Evolutionary conservation across 2,888 invertebrate species (phyloP), one percentile per base, ranked within the genome.

Genomic region (Tachina grossa): DNA sequence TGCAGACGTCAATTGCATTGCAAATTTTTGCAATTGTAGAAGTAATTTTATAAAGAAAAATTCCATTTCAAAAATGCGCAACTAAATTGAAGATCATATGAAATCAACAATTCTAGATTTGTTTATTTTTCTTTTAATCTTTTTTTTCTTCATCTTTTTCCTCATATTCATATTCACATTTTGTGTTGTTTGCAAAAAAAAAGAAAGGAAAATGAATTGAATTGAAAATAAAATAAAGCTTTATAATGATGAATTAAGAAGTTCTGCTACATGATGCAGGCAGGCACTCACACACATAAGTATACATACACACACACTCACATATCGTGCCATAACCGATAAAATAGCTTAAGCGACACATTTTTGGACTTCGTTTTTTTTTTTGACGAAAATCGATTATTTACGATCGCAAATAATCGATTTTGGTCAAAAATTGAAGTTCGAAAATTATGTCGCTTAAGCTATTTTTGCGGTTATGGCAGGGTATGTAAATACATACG

Each of bases 91-190:
- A 82, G 82, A 82, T 76, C 75, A 76, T 63, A 75, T 75, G 55
- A 82, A 61, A 75, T 72, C 65, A 69, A 68, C 31, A 53, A 75
- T 75, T 72, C 61, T 63, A 75, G 47, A 82, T 69, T 76, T 76
- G 55, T 82, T 76, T 76, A 55, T 68, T 65, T 66, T 47, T 41
- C 43, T 51, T 47, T 45, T 10, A 4, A 9, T 65, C 22, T 66
- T 14, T 41, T 31, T 65, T 47, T 31, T 10, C 41, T 41, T 41
- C 41, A 63, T 14, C 19, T 31, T 65, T 47, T 31, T 10, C 41
- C 49, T 41, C 41, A 63, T 47, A 75, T 59, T 69, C 66, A 76
- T 47, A 65, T 76, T 65, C 45, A 11, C 39, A 41, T 22, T 53
- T 49, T 41, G 14, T 19, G 14, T 43, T 14, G 19, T 59, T 61